These are phyloP conservation scores for Tragelaphus imberbis DNA, from an alignment of 2,113 vertebrate species.

Conservation along the genomic window DNA sequence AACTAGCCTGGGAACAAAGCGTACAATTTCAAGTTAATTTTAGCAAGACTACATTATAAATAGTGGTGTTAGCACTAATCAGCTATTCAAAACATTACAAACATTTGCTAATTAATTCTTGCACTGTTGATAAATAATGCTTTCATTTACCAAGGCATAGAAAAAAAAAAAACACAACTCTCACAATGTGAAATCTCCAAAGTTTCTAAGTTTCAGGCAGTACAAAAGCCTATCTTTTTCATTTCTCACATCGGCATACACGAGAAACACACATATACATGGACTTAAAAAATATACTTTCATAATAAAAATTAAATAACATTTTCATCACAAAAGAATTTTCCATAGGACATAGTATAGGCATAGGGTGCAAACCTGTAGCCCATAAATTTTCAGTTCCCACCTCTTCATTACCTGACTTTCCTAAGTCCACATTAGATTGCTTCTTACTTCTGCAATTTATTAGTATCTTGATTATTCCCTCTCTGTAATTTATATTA, in stretches of 20 bases:
- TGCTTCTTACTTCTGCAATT: not conserved
- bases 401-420: not conserved
- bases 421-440: not conserved
- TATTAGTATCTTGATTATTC: not conserved
- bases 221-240: not conserved
- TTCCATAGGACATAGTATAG: not conserved
- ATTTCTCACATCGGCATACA: not conserved
- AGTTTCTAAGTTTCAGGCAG: not conserved
- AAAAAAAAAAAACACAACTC: not conserved
- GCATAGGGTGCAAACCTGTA: not conserved
- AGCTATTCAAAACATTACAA: slow-evolving; percentile 47
- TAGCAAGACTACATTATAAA: not conserved
- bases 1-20: not conserved
- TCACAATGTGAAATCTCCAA: not conserved
- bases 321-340: not conserved
- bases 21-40: slow-evolving; percentile 46
- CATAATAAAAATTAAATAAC: not conserved
- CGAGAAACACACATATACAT: not conserved
- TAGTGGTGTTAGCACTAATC: slow-evolving; percentile 19
- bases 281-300: not conserved
- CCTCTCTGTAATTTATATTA: not conserved
- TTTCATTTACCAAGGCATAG: not conserved
- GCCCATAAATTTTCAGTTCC: not conserved
- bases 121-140: slow-evolving; percentile 33
- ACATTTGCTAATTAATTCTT: slow-evolving; percentile 44